Percentiles rank a stretch among this genome's conserved stretches.
These are phyloP conservation scores for Trissonchulus latispiculum DNA, from an alignment of 2,888 invertebrate species.

Conservation along the genomic window DNA sequence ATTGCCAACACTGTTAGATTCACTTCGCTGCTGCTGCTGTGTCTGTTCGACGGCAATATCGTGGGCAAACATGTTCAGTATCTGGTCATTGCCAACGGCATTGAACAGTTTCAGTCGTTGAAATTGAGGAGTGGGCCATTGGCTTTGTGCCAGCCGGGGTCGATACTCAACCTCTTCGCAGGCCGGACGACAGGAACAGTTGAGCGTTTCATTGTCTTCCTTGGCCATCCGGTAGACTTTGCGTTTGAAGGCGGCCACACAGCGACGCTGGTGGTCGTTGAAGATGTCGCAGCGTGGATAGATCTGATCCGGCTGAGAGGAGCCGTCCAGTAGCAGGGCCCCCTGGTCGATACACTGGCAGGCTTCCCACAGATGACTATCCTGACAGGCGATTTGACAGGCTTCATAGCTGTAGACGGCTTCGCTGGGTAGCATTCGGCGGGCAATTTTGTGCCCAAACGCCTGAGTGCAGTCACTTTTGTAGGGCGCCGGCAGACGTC, in stretches of 20 bases:
- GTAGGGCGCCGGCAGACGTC: neutral
- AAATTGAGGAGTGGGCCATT: slow-evolving; percentile 9
- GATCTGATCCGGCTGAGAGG: neutral
- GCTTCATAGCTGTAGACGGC: neutral
- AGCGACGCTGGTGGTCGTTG: neutral
- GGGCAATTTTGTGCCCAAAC: neutral
- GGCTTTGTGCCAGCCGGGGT: neutral
- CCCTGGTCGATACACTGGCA: slow-evolving; percentile 8
- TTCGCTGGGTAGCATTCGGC: neutral
- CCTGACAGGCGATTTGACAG: slow-evolving; percentile 1
- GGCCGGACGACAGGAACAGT: slow-evolving; percentile 13
- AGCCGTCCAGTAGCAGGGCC: neutral
- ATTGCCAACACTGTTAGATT: too few species aligned
- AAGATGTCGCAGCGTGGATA: neutral
- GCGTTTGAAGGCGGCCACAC: too few species aligned
- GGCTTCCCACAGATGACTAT: neutral
- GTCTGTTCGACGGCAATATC: neutral
- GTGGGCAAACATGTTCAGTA: neutral
- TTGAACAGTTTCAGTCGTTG: slow-evolving; percentile 1
- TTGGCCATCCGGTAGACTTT: neutral
- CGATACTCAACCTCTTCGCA: neutral
- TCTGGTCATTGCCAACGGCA: neutral
- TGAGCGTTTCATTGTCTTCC: neutral
- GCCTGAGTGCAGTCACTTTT: neutral
- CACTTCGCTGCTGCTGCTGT: too few species aligned